Evolutionary conservation across 2,888 invertebrate species (phyloP).

Genomic region (Himalopsyche tibetana): DNA sequence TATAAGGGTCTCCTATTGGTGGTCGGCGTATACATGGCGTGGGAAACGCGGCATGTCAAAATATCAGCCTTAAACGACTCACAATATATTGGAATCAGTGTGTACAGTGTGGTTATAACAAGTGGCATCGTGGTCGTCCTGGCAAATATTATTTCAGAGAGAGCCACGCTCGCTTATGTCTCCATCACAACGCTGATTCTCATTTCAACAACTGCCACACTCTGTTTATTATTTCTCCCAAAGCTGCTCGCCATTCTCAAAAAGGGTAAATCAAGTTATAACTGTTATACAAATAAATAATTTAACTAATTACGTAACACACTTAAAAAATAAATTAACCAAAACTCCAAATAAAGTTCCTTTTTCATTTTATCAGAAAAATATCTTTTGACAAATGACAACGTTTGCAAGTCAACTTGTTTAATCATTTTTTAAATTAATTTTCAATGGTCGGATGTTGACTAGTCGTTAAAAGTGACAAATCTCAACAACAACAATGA

Average conservation of each 20-base stretch:
- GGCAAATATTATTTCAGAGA: slow-evolving; percentile 91
- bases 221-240: slow-evolving; percentile 91
- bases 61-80: slow-evolving; percentile 95
- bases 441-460: no score
- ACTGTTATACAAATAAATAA: neutral
- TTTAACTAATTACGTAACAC: neutral
- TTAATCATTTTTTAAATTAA: no score
- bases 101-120: slow-evolving; percentile 93
- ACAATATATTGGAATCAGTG: slow-evolving; percentile 94
- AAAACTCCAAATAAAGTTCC: neutral
- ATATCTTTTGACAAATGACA: no score
- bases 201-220: slow-evolving; percentile 89
- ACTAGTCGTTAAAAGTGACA: no score
- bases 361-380: no score
- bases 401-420: no score
- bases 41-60: slow-evolving; percentile 95
- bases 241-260: slow-evolving; percentile 86
- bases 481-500: no score
- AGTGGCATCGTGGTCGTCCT: slow-evolving; percentile 91
- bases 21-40: slow-evolving; percentile 96
- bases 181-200: slow-evolving; percentile 90
- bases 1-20: slow-evolving; percentile 93
- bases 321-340: neutral
- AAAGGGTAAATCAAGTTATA: slow-evolving; percentile 73
- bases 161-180: slow-evolving; percentile 87